These are phyloP conservation scores for Synanthedon vespiformis DNA, from an alignment of 2,888 invertebrate species.

Conservation along the genomic window DNA sequence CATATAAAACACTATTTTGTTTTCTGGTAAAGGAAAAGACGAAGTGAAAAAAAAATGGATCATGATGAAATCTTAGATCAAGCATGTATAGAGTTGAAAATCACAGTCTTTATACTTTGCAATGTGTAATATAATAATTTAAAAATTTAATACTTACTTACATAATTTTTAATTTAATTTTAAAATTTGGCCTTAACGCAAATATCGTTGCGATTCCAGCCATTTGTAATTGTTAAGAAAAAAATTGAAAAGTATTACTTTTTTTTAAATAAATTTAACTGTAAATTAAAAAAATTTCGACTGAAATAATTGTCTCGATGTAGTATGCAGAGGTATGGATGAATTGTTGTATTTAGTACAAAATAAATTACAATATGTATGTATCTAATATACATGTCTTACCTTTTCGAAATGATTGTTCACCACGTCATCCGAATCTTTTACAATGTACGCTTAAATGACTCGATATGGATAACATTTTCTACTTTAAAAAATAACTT, in stretches of 20 bases:
- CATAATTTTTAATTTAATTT: not conserved
- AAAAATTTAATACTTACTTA: too few relatives aligned
- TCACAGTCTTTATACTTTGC: too few relatives aligned
- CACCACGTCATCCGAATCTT: not conserved
- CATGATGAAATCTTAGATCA: too few relatives aligned
- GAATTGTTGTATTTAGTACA: slow-evolving; percentile 64
- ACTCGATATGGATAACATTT: not conserved
- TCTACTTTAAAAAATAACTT: too few relatives aligned
- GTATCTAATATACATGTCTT: not conserved
- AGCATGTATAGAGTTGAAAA: too few relatives aligned
- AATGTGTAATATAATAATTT: not conserved
- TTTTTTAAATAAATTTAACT: slow-evolving; percentile 46
- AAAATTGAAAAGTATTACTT: slow-evolving; percentile 34
- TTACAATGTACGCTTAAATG: not conserved
- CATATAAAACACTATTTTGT: too few relatives aligned
- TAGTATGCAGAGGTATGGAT: slow-evolving; percentile 62
- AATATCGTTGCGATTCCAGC: slow-evolving; percentile 56
- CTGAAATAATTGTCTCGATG: slow-evolving; percentile 65
- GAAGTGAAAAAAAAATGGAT: too few relatives aligned
- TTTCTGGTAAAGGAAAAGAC: too few relatives aligned
- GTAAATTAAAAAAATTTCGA: slow-evolving; percentile 63
- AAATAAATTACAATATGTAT: slow-evolving; percentile 24
- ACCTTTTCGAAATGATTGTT: not conserved
- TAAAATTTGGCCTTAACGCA: slow-evolving; percentile 43
- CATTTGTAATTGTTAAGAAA: slow-evolving; percentile 30